Conservation (phyloP, 2,797 vertebrate species). For the Scyliorhinus canicula region DNA sequence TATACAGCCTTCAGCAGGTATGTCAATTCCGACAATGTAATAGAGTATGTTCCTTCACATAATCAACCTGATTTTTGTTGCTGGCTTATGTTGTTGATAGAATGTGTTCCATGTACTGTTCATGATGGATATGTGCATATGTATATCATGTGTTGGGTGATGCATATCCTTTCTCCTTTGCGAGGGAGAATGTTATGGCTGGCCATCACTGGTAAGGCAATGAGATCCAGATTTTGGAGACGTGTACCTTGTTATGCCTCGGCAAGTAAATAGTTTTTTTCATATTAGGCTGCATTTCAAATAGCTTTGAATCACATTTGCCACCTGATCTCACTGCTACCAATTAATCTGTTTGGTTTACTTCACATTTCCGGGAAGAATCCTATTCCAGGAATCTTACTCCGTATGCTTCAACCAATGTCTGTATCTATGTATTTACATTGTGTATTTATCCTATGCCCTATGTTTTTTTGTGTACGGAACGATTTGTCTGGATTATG, state of each 20-base stretch:
- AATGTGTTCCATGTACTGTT: not conserved
- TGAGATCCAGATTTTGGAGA: not conserved
- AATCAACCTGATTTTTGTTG: not conserved
- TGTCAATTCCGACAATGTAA: conserved; percentile 34
- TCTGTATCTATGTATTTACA: too few relatives aligned
- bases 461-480: too few relatives aligned
- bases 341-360: not conserved
- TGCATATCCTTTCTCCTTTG: not conserved
- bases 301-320: not conserved
- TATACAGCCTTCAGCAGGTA: conserved; percentile 71
- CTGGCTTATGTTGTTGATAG: not conserved
- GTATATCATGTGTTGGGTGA: too few relatives aligned
- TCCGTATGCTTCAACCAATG: too few relatives aligned
- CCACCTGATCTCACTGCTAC: not conserved
- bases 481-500: too few relatives aligned
- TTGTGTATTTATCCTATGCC: too few relatives aligned
- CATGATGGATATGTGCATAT: too few relatives aligned
- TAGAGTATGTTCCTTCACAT: not conserved
- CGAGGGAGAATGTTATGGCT: not conserved
- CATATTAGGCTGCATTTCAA: not conserved
- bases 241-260: not conserved
- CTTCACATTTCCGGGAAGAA: not conserved
- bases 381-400: too few relatives aligned
- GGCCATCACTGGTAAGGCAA: not conserved
- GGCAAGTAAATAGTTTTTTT: not conserved